Percentiles rank a stretch among this genome's conserved stretches.
phyloP scores from a whole-genome alignment of 2,888 invertebrate species.

The Nephrotoma appendiculata region DNA sequence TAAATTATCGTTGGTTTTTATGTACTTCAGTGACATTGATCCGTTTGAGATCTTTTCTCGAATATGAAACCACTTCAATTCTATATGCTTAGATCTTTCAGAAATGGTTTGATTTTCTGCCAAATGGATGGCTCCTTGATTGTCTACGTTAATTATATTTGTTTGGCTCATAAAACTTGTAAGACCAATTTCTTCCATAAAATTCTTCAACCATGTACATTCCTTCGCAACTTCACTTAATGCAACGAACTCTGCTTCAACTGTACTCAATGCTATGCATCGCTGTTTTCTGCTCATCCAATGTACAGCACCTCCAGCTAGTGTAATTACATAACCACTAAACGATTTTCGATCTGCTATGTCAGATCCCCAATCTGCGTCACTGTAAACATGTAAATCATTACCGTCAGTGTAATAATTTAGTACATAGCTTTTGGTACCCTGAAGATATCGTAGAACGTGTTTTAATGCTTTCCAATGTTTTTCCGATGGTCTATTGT shows the following conservation, averaged over 20 bases:
- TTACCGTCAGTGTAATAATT: background rate
- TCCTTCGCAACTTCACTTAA: background rate
- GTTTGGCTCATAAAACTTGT: background rate
- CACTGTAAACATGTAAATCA: background rate
- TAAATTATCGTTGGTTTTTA: too few relatives aligned
- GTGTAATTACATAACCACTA: background rate
- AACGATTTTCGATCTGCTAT: background rate
- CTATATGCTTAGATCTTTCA: too few relatives aligned
- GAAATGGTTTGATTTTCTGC: background rate
- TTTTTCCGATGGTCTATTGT: background rate
- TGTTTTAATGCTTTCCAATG: background rate
- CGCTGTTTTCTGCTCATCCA: background rate
- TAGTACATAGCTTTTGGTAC: background rate
- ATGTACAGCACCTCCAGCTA: background rate
- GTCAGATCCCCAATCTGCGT: background rate
- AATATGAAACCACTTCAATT: too few relatives aligned
- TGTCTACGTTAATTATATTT: background rate
- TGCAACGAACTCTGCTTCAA: background rate
- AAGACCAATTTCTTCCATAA: background rate
- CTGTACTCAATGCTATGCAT: background rate
- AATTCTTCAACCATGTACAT: background rate
- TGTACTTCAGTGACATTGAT: too few relatives aligned
- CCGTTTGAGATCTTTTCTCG: too few relatives aligned
- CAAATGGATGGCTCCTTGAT: background rate
- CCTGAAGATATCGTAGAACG: background rate